A percentile compares a stretch with the other conserved stretches of the same genome.
Conservation (phyloP, 2,888 invertebrate genomes). For the Blomia tropicalis region DNA sequence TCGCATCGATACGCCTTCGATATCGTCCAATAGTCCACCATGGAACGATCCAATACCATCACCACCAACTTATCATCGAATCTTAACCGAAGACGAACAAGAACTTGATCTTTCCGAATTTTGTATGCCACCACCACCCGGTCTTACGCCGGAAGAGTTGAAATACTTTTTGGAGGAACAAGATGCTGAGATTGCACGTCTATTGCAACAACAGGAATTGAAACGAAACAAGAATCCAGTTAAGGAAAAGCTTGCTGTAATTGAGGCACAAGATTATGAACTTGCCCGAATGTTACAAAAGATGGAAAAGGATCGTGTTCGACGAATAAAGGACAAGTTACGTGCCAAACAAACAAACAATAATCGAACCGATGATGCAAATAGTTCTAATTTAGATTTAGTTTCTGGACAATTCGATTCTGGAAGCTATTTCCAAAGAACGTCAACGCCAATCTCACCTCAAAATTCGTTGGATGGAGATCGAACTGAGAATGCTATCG, state of each 20-base stretch:
- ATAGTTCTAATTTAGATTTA: background rate
- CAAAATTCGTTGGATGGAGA: background rate
- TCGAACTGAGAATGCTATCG: background rate
- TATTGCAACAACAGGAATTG: conserved; percentile 58
- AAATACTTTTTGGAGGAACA: conserved; percentile 52
- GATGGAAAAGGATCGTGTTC: conserved; percentile 52
- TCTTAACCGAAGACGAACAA: conserved; percentile 14
- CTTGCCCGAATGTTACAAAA: conserved; percentile 58
- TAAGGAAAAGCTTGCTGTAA: conserved; percentile 23
- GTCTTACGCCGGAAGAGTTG: conserved; percentile 42
- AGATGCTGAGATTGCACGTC: conserved; percentile 56
- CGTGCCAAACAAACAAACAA: conserved; percentile 33
- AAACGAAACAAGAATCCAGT: conserved; percentile 17
- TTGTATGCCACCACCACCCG: conserved; percentile 35
- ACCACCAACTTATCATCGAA: conserved; percentile 2
- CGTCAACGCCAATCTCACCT: background rate
- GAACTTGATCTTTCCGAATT: conserved; percentile 37
- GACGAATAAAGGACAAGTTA: conserved; percentile 52
- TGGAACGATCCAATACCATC: background rate
- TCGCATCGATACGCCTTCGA: background rate
- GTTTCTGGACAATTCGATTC: background rate
- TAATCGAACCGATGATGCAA: background rate
- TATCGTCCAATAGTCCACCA: background rate
- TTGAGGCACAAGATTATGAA: conserved; percentile 60
- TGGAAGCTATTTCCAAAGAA: background rate